Evolutionary conservation across 2,888 invertebrate species (phyloP).

Genomic region (Folsomia candida): DNA sequence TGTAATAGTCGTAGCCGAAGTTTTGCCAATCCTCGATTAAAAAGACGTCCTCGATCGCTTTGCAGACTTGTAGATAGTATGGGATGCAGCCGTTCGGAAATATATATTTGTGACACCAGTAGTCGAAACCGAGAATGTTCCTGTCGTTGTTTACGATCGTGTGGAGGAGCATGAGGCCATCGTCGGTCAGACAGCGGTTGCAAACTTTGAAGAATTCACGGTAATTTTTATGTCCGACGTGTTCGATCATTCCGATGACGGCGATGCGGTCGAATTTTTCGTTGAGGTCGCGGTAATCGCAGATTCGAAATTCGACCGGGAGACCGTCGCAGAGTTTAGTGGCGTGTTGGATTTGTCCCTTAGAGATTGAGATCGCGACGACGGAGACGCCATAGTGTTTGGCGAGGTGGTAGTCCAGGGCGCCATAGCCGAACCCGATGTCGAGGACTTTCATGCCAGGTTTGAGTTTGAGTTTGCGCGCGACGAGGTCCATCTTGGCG

Average conservation of each 20-base stretch:
- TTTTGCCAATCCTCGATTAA: neutral
- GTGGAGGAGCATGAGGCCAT: slow-evolving; percentile 41
- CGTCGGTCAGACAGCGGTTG: slow-evolving; percentile 32
- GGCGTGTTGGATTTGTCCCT: slow-evolving; percentile 31
- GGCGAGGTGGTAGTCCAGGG: slow-evolving; percentile 36
- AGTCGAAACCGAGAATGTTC: slow-evolving; percentile 11
- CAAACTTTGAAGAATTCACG: slow-evolving; percentile 29
- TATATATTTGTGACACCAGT: slow-evolving; percentile 26
- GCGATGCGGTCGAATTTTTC: slow-evolving; percentile 42
- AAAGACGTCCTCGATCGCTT: neutral
- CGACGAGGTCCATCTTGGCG: slow-evolving; percentile 36
- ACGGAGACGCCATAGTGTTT: slow-evolving; percentile 37
- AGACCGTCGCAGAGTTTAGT: slow-evolving; percentile 24
- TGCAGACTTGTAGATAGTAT: neutral
- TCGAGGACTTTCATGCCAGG: slow-evolving; percentile 38
- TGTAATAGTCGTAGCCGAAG: too few species aligned
- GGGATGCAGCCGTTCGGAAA: slow-evolving; percentile 25
- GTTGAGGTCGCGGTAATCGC: slow-evolving; percentile 35
- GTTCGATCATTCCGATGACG: slow-evolving; percentile 34
- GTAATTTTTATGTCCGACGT: slow-evolving; percentile 35
- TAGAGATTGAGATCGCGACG: slow-evolving; percentile 37
- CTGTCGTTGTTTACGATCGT: slow-evolving; percentile 32
- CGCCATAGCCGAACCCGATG: slow-evolving; percentile 37
- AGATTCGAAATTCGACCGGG: slow-evolving; percentile 27
- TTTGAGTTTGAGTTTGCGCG: slow-evolving; percentile 31